Evolutionary conservation across 2,888 invertebrate genomes (phyloP).

Genomic region (Thumatha senex): DNA sequence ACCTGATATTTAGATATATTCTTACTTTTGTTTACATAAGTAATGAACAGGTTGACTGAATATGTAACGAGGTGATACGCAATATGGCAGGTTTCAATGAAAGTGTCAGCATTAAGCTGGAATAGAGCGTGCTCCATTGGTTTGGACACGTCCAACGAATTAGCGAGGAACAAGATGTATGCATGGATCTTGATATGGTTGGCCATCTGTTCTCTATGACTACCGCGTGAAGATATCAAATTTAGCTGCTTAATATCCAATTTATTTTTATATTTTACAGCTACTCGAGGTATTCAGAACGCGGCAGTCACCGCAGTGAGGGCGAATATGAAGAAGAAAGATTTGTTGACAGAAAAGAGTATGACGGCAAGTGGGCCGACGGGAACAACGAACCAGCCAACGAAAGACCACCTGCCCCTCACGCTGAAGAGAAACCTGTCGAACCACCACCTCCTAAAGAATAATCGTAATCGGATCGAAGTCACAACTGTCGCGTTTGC

Average conservation of each 20-base stretch:
- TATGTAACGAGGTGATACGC: too few relatives aligned
- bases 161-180: too few relatives aligned
- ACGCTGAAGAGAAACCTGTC: slow-evolving; percentile 65
- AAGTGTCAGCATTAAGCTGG: too few relatives aligned
- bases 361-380: slow-evolving; percentile 87
- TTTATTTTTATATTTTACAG: slow-evolving; percentile 37
- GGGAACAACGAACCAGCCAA: slow-evolving; percentile 79
- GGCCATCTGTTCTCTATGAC: too few relatives aligned
- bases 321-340: slow-evolving; percentile 80
- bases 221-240: too few relatives aligned
- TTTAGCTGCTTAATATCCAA: too few relatives aligned
- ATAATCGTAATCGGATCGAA: slow-evolving; percentile 31
- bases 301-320: slow-evolving; percentile 77
- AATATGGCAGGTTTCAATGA: too few relatives aligned
- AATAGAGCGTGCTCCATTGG: too few relatives aligned
- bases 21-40: background rate
- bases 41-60: too few relatives aligned
- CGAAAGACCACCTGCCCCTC: slow-evolving; percentile 32
- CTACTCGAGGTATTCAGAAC: slow-evolving; percentile 75
- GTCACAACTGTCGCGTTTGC: slow-evolving; percentile 16
- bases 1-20: background rate
- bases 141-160: too few relatives aligned
- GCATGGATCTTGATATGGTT: too few relatives aligned
- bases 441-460: slow-evolving; percentile 67
- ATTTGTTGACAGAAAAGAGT: slow-evolving; percentile 85